These are phyloP conservation scores for Drosophila willistoni DNA, from an alignment of 1,140 invertebrate genomes.

Conservation along the genomic window DNA sequence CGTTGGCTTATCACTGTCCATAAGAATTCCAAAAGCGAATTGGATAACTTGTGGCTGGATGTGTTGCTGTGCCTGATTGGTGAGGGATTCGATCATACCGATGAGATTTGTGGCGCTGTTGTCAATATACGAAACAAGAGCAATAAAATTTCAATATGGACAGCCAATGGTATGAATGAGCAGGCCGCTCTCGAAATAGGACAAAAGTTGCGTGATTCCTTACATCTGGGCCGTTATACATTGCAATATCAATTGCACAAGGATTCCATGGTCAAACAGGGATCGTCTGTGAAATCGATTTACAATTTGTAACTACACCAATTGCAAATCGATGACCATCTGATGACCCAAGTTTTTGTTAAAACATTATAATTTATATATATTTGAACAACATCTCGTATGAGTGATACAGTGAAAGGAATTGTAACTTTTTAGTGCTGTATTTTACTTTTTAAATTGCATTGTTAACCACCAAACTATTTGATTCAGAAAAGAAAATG, in stretches of 20 bases:
- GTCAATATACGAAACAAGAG: constrained; percentile 95
- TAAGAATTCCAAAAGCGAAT: constrained; percentile 92
- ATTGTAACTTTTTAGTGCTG: no score
- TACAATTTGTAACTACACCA: constrained; percentile 88
- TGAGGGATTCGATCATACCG: constrained; percentile 96
- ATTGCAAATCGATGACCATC: not conserved
- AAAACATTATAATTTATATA: constrained; percentile 41
- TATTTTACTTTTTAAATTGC: no score
- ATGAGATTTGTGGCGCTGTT: constrained; percentile 97
- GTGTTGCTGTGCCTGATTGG: constrained; percentile 97
- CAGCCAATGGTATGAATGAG: constrained; percentile 90
- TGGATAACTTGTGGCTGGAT: constrained; percentile 98
- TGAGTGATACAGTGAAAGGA: no score
- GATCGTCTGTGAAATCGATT: constrained; percentile 92
- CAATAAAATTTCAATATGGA: constrained; percentile 97
- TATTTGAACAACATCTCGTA: no score
- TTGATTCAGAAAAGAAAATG: no score
- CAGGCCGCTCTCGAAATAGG: constrained; percentile 93
- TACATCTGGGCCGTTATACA: constrained; percentile 86
- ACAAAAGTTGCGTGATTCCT: constrained; percentile 92
- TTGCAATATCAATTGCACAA: constrained; percentile 91
- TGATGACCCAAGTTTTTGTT: constrained; percentile 38
- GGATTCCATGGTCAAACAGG: constrained; percentile 93
- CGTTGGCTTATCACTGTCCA: constrained; percentile 97
- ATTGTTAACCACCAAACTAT: no score